Conservation (phyloP, 2,797 vertebrate species). For the Antennarius maculatus region DNA sequence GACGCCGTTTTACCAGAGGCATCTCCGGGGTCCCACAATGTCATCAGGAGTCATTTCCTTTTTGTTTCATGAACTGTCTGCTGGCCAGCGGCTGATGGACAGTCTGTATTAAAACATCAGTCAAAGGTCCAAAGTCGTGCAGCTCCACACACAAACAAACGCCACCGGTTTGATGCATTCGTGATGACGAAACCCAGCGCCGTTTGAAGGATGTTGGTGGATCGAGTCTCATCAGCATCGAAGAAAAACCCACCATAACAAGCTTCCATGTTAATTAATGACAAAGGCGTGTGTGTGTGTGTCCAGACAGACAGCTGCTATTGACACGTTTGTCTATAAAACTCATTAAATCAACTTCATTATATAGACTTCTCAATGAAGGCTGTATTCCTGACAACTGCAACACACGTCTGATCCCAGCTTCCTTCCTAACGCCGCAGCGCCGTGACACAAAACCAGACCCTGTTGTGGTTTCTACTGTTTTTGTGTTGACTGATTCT, state of each 20-base stretch:
- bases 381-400: constrained; percentile 49
- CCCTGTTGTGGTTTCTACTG: too few relatives aligned
- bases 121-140: constrained; percentile 44
- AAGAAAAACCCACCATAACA: constrained; percentile 13
- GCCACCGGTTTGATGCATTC: constrained; percentile 39
- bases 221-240: too few relatives aligned
- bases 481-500: too few relatives aligned
- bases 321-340: constrained; percentile 66
- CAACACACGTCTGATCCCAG: background rate
- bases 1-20: constrained; percentile 59
- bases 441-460: too few relatives aligned
- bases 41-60: constrained; percentile 70
- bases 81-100: constrained; percentile 43
- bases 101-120: constrained; percentile 66
- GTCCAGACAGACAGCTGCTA: constrained; percentile 28
- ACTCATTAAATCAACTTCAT: constrained; percentile 70
- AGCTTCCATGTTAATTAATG: constrained; percentile 36
- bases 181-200: constrained; percentile 20
- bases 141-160: constrained; percentile 46
- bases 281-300: constrained; percentile 28
- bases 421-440: too few relatives aligned
- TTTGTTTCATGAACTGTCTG: constrained; percentile 57
- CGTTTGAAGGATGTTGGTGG: too few relatives aligned
- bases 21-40: constrained; percentile 42
- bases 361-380: constrained; percentile 54